Evolutionary conservation across 1,140 invertebrate species (phyloP), one percentile per base, ranked within the genome.

Genomic region (Vollenhovia emeryi): DNA sequence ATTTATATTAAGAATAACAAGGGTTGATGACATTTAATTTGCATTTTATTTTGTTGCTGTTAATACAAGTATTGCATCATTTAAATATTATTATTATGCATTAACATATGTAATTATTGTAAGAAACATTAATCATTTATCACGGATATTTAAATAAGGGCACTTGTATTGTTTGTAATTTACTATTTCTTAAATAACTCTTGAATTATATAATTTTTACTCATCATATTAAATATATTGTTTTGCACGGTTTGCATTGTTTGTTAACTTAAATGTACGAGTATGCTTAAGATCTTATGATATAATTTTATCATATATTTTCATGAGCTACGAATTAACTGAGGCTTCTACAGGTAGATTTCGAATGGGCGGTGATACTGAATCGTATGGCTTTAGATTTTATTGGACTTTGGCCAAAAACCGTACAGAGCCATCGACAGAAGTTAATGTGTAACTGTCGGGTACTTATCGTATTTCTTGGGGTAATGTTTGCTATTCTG

Each of bases 301-400:
- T 68, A 18, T 1, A n/a, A n/a, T n/a, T n/a, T n/a, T n/a, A n/a
- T n/a, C n/a, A n/a, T n/a, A n/a, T n/a, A n/a, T 73, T 73, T 36
- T 30, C 11, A 24, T 36, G 11, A 55, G 2, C 1, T 24, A 0
- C 11, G 9, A 24, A 8, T 43, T 75, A n/a, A 60, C 30, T 27
- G 7, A 66, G 1, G 21, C 50, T 43, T 45, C 4, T 84, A 43
- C 8, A 60, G n/a, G 21, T 68, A 87, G 84, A 87, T 40, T 86
- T 82, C 27, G 50, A 86, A 52, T 87, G 86, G 86, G 86, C 84
- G 3, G 43, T 87, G 21, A 48, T 48, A 18, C 11, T 87, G 18
- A 87, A 87, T 82, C 83, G 84, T 11, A 33, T 45, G 3, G n/a
- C 43, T 50, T 33, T 85, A 15, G 24, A 60, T 6, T 1, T 82